Percentiles rank a stretch among this genome's conserved stretches.
phyloP scores from a whole-genome alignment of 2,797 vertebrate species.

The Hozukius guyotensis region DNA sequence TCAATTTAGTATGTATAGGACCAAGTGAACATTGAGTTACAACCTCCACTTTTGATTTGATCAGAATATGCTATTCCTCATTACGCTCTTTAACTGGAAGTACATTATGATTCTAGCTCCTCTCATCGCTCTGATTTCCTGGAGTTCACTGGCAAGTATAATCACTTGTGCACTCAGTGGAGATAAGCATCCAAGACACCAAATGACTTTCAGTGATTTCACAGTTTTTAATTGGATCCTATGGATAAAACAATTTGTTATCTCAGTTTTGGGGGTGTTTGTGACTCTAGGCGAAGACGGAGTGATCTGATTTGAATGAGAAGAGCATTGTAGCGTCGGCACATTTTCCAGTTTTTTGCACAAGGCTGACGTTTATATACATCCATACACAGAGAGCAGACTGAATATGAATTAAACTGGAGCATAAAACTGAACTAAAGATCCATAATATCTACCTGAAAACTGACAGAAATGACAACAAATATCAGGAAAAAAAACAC shows the following conservation, averaged over 20 bases:
- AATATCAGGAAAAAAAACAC: not conserved
- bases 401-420: not conserved
- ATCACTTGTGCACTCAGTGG: conserved; percentile 59
- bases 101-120: conserved; percentile 21
- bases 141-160: conserved; percentile 58
- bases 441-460: not conserved
- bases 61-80: conserved; percentile 36
- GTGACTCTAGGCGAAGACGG: conserved; percentile 60
- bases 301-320: conserved; percentile 51
- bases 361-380: conserved; percentile 8
- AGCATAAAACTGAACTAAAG: not conserved
- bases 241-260: conserved; percentile 74
- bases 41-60: conserved; percentile 42
- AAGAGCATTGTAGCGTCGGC: conserved; percentile 17
- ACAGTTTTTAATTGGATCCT: conserved; percentile 79
- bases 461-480: not conserved
- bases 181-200: conserved; percentile 69
- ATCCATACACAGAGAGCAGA: not conserved
- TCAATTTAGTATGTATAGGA: conserved; percentile 20
- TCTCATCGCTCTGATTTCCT: conserved; percentile 52
- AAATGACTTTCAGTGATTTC: conserved; percentile 73
- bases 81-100: conserved; percentile 29
- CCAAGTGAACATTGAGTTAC: conserved; percentile 11
- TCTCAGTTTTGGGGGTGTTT: conserved; percentile 56
- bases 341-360: conserved; percentile 29